These are phyloP conservation scores for Molanna angustata DNA, from an alignment of 2,888 invertebrate genomes.

Conservation along the genomic window DNA sequence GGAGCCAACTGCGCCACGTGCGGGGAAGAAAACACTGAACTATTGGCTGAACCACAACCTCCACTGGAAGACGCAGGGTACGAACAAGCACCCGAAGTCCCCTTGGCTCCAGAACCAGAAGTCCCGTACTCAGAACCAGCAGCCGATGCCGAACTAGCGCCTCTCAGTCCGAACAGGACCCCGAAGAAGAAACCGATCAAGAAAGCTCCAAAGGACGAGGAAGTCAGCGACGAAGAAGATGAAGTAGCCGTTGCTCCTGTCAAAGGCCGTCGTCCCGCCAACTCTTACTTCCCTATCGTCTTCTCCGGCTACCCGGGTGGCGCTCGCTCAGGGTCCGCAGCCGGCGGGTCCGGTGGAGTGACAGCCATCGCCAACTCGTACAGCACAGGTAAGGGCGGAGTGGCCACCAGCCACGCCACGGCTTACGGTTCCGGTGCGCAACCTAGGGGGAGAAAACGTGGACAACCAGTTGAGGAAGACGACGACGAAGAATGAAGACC, in stretches of 20 bases:
- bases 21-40: slow-evolving; percentile 24
- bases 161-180: slow-evolving; percentile 39
- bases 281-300: slow-evolving; percentile 67
- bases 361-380: slow-evolving; percentile 72
- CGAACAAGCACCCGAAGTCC: slow-evolving; percentile 13
- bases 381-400: slow-evolving; percentile 67
- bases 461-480: background rate
- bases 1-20: slow-evolving; percentile 26
- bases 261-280: slow-evolving; percentile 46
- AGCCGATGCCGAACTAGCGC: slow-evolving; percentile 36
- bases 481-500: slow-evolving; percentile 27
- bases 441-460: slow-evolving; percentile 37
- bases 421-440: slow-evolving; percentile 63
- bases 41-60: slow-evolving; percentile 16
- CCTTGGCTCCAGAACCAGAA: slow-evolving; percentile 15
- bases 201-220: slow-evolving; percentile 41
- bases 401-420: slow-evolving; percentile 70
- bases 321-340: slow-evolving; percentile 40
- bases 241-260: slow-evolving; percentile 41
- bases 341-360: slow-evolving; percentile 56
- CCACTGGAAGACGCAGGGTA: slow-evolving; percentile 16
- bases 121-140: slow-evolving; percentile 12
- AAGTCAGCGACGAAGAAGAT: slow-evolving; percentile 52
- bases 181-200: slow-evolving; percentile 38
- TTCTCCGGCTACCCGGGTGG: slow-evolving; percentile 54